These are phyloP conservation scores for Lepidothrix coronata DNA, from an alignment of 2,113 vertebrate genomes.

Conservation along the genomic window DNA sequence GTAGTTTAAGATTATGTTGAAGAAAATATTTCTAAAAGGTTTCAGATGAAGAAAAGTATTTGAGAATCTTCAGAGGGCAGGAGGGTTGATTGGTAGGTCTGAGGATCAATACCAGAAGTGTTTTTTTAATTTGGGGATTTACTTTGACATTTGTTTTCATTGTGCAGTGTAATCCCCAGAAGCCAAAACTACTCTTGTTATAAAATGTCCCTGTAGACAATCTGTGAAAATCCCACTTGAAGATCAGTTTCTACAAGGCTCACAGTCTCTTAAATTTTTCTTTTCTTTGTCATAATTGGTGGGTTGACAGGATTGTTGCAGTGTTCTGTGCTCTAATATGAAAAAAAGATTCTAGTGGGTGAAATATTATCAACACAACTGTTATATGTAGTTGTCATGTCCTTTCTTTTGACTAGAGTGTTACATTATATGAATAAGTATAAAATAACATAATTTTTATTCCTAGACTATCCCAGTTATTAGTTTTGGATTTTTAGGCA, in stretches of 20 bases:
- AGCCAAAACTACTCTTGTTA: slow-evolving; percentile 39
- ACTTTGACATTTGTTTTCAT: slow-evolving; percentile 65
- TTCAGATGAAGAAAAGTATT: slow-evolving; percentile 63
- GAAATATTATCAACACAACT: background rate
- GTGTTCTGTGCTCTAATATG: background rate
- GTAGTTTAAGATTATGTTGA: slow-evolving; percentile 49
- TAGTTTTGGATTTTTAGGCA: slow-evolving; percentile 34
- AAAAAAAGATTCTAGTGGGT: background rate
- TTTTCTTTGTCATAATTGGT: slow-evolving; percentile 28
- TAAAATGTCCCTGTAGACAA: slow-evolving; percentile 21
- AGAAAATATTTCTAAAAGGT: slow-evolving; percentile 53
- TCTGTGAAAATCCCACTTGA: slow-evolving; percentile 48
- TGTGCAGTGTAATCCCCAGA: slow-evolving; percentile 52
- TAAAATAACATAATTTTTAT: slow-evolving; percentile 20
- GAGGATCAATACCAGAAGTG: slow-evolving; percentile 56
- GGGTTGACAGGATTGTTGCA: background rate
- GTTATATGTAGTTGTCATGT: background rate
- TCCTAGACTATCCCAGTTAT: background rate
- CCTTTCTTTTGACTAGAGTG: background rate
- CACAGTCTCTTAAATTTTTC: background rate
- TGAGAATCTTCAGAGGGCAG: slow-evolving; percentile 14
- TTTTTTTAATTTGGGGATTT: slow-evolving; percentile 53
- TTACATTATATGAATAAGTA: background rate
- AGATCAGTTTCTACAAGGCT: slow-evolving; percentile 48
- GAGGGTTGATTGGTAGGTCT: slow-evolving; percentile 27